Conservation (phyloP, 2,113 vertebrate species). For the Chaenocephalus aceratus region DNA sequence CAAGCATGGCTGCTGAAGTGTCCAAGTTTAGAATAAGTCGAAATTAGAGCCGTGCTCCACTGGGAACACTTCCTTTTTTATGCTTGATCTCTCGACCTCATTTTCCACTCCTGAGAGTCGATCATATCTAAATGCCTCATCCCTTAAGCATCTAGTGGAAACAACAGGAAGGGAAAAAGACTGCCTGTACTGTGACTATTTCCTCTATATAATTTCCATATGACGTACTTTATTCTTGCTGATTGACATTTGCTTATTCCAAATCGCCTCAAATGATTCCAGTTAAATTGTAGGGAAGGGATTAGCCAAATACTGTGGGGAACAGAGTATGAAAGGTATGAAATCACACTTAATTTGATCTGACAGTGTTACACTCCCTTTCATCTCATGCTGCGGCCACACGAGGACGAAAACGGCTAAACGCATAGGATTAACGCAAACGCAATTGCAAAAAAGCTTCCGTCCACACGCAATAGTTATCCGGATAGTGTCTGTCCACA, state of each 20-base stretch:
- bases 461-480: too few relatives aligned
- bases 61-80: constrained; percentile 79
- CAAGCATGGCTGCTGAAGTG: constrained; percentile 73
- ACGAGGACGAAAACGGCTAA: too few relatives aligned
- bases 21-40: constrained; percentile 77
- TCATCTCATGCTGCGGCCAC: not conserved
- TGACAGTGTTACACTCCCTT: not conserved
- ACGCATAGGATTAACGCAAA: too few relatives aligned
- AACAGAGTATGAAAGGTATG: not conserved
- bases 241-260: constrained; percentile 10
- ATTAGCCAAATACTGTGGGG: not conserved
- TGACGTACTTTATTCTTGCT: constrained; percentile 9
- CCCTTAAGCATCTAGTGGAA: constrained; percentile 54
- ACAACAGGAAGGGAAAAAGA: constrained; percentile 1
- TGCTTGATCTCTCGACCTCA: constrained; percentile 75
- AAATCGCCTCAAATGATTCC: constrained; percentile 5
- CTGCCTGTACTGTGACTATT: not conserved
- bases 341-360: constrained; percentile 21
- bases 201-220: not conserved
- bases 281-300: not conserved
- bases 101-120: constrained; percentile 83
- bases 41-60: constrained; percentile 73
- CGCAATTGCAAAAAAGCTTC: too few relatives aligned
- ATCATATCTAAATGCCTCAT: constrained; percentile 68
- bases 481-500: too few relatives aligned